A percentile compares a stretch with the other conserved stretches of the same genome.
Conservation (phyloP, 30 jellyfish, hydroid and myxozoan genomes). For the Nemopilema nomurai region DNA sequence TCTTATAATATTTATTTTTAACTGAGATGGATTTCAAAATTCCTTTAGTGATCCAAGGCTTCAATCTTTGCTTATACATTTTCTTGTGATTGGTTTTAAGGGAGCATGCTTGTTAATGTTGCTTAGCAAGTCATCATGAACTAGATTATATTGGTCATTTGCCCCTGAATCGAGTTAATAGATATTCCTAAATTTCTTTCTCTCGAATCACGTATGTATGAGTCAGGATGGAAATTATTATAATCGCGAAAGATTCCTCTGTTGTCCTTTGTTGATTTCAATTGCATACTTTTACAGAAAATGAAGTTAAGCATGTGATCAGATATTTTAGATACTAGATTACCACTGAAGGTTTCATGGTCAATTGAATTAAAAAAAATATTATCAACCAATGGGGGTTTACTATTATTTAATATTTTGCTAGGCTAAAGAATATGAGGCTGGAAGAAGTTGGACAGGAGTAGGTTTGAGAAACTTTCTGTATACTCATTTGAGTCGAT, state of each 20-base stretch:
- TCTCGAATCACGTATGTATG: conserved; percentile 24
- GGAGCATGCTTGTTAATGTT: conserved; percentile 32
- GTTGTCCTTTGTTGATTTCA: conserved; percentile 13
- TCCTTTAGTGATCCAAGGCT: conserved; percentile 25
- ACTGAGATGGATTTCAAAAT: not conserved
- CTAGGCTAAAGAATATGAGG: conserved; percentile 47
- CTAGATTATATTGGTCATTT: too few species aligned
- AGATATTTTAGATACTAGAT: conserved; percentile 19
- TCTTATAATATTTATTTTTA: too few species aligned
- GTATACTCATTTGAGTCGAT: conserved; percentile 36
- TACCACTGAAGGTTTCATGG: conserved; percentile 39
- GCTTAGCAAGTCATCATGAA: too few species aligned
- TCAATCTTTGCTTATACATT: not conserved
- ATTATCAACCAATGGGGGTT: conserved; percentile 47
- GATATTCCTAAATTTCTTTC: not conserved
- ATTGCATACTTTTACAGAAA: conserved; percentile 17
- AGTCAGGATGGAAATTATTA: conserved; percentile 15
- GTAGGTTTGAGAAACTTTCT: conserved; percentile 25
- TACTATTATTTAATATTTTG: not conserved
- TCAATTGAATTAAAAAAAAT: conserved; percentile 32
- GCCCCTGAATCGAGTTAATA: too few species aligned
- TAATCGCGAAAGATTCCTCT: conserved; percentile 49
- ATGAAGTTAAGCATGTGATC: conserved; percentile 46
- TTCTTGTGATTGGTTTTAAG: not conserved
- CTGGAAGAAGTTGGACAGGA: conserved; percentile 49